Conservation (phyloP, 2,113 vertebrate species). For the Steatornis caripensis region DNA sequence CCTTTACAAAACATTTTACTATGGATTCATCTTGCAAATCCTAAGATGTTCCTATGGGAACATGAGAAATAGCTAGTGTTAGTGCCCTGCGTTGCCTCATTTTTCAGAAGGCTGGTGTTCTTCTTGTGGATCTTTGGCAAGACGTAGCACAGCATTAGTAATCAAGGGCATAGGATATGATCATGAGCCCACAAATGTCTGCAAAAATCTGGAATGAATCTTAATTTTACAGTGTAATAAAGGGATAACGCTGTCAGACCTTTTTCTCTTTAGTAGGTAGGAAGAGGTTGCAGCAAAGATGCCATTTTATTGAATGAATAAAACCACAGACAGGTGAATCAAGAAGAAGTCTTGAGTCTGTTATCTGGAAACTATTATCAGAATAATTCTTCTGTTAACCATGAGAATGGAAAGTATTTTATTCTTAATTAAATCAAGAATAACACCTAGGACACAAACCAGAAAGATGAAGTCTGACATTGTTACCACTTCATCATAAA, state of each 20-base stretch:
- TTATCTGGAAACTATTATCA: not conserved
- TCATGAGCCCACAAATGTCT: not conserved
- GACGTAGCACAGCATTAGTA: not conserved
- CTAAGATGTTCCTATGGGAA: constrained; percentile 20
- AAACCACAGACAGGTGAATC: not conserved
- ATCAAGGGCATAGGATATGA: not conserved
- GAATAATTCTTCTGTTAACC: not conserved
- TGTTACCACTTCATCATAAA: not conserved
- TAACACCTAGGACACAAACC: not conserved
- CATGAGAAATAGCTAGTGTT: not conserved
- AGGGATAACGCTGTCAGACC: not conserved
- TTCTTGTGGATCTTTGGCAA: not conserved
- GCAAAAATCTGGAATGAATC: not conserved
- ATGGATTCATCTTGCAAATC: constrained; percentile 30
- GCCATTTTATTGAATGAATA: not conserved
- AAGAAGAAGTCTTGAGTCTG: not conserved
- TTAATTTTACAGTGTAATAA: not conserved
- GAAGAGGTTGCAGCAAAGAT: not conserved
- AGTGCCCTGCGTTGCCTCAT: not conserved
- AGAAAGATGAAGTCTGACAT: not conserved
- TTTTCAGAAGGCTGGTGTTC: not conserved
- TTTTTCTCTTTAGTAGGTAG: not conserved
- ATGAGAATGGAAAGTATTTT: not conserved
- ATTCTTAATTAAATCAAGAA: not conserved
- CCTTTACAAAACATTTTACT: constrained; percentile 26